Evolutionary conservation across 2,113 vertebrate genomes (phyloP), one percentile per base, ranked within the genome.

Genomic region (Ursus arctos): DNA sequence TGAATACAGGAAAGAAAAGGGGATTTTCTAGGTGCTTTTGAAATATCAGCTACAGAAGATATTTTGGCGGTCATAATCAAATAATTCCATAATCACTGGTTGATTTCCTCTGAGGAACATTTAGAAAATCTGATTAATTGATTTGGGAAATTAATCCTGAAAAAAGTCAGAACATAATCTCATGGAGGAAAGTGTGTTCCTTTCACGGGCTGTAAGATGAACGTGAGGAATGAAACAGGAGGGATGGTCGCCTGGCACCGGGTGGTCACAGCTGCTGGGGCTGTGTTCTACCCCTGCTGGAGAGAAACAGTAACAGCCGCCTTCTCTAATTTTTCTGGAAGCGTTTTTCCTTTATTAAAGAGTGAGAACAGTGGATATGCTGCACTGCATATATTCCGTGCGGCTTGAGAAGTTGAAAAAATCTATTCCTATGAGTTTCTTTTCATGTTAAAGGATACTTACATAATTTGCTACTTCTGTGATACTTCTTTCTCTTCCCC

Each of bases 91-190:
- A 92, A 81, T 92, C 33, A 16, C 47, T 51, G 63, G 63, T 88
- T 80, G 84, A 88, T 96, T 90, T 92, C 53, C 90, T 96, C 65
- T 88, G 79, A 88, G 81, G 65, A 31, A 81, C n/a, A 59, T n/a
- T 87, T 76, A 72, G 59, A 71, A 92, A 85, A 93, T 88, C 67
- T 69, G 31, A 84, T 53, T 86, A 67, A 88, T 24, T 49, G 8
- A 95, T 28, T 61, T 84, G 31, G 67, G 53, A 36, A 86, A 63
- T 83, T 94, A 85, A 94, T 96, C 76, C 53, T 97, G 83, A 61
- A 94, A 87, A 53, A 87, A 57, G 55, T 40, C 47, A 51, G 6
- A 15, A 36, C 15, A 72, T 79, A 49, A 76, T 12, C 28, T 47
- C 63, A 80, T 55, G 59, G 36, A 26, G 49, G 11, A 57, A 79